phyloP scores from a whole-genome alignment of 1,140 invertebrate genomes.

The Lasioglossum albipes region DNA sequence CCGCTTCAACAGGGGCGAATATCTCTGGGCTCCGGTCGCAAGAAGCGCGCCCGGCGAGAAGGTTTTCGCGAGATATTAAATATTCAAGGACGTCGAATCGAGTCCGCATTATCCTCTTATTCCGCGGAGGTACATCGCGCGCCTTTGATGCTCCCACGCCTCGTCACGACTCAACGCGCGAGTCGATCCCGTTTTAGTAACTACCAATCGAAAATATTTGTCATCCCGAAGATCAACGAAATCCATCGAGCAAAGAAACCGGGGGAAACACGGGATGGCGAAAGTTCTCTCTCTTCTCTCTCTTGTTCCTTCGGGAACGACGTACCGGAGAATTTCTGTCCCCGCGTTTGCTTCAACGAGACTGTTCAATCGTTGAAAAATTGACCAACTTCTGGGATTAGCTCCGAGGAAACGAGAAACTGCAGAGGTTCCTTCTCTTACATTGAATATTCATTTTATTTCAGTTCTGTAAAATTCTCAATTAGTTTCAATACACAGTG shows the following conservation, averaged over 20 bases:
- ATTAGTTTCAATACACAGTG: no score
- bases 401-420: no score
- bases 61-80: constrained; percentile 63
- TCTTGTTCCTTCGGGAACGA: background rate
- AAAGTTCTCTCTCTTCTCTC: background rate
- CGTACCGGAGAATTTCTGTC: background rate
- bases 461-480: no score
- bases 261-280: background rate
- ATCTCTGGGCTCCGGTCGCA: constrained; percentile 28
- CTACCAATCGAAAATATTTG: constrained; percentile 64
- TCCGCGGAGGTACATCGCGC: constrained; percentile 51
- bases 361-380: no score
- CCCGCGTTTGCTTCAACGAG: no score
- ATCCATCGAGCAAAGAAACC: constrained; percentile 13
- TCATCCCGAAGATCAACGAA: constrained; percentile 60
- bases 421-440: no score
- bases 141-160: constrained; percentile 50
- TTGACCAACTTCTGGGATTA: no score
- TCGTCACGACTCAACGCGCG: constrained; percentile 38
- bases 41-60: constrained; percentile 41
- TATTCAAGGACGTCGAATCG: constrained; percentile 69
- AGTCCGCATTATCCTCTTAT: constrained; percentile 66
- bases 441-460: no score
- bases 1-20: constrained; percentile 32
- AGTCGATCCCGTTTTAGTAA: constrained; percentile 53